phyloP scores from a whole-genome alignment of 2,113 vertebrate genomes.

The Columba livia region DNA sequence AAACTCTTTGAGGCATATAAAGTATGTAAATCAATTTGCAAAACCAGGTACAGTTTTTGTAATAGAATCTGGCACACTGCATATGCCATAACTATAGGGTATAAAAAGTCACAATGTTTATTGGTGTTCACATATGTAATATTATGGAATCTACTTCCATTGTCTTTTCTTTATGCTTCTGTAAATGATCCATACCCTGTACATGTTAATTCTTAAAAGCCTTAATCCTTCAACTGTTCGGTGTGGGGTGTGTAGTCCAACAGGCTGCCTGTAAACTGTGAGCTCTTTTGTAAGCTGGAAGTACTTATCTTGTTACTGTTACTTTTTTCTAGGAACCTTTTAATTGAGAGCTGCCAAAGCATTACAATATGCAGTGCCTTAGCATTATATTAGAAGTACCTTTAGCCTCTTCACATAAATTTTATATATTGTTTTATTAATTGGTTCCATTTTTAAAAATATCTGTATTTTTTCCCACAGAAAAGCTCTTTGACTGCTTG shows the following conservation, averaged over 20 bases:
- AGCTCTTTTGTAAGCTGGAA: constrained; percentile 91
- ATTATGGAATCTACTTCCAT: constrained; percentile 59
- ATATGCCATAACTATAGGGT: constrained; percentile 61
- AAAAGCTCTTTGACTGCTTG: constrained; percentile 58
- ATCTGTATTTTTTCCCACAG: constrained; percentile 47
- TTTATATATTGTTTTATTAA: constrained; percentile 56
- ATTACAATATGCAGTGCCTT: constrained; percentile 97
- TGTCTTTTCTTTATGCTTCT: constrained; percentile 71
- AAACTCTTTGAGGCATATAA: constrained; percentile 58
- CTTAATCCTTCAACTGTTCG: constrained; percentile 82
- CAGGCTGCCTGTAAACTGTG: constrained; percentile 92
- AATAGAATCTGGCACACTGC: constrained; percentile 63
- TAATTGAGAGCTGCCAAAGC: constrained; percentile 95
- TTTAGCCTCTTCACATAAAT: constrained; percentile 68
- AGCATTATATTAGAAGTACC: constrained; percentile 79
- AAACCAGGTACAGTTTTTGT: constrained; percentile 71
- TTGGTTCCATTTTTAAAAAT: constrained; percentile 63
- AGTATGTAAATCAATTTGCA: constrained; percentile 61
- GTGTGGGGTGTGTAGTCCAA: constrained; percentile 84
- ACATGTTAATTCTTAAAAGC: constrained; percentile 82
- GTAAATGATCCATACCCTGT: constrained; percentile 77
- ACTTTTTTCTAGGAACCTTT: constrained; percentile 84
- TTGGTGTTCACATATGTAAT: constrained; percentile 66
- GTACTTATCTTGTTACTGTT: constrained; percentile 83
- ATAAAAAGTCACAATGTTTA: constrained; percentile 64